Conservation (phyloP, 2,888 invertebrate species). For the Ferdinandea cuprea region DNA sequence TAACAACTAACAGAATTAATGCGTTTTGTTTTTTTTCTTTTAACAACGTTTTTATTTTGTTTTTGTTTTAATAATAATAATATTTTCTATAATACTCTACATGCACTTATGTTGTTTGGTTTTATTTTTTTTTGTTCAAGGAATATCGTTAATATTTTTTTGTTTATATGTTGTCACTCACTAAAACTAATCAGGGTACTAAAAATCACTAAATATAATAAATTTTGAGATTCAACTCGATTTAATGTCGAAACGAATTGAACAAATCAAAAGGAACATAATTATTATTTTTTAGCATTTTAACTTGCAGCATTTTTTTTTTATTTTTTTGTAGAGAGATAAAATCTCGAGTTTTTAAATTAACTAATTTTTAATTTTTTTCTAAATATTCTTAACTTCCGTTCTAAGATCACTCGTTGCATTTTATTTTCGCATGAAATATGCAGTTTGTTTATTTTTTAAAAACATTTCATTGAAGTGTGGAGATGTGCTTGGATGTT, state of each 20-base stretch:
- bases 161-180: slow-evolving; percentile 43
- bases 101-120: slow-evolving; percentile 29
- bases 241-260: not conserved
- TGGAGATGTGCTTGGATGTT: slow-evolving; percentile 46
- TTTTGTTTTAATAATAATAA: slow-evolving; percentile 42
- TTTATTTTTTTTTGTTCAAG: slow-evolving; percentile 25
- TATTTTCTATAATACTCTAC: slow-evolving; percentile 62
- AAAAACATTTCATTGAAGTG: not conserved
- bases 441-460: not conserved
- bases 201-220: slow-evolving; percentile 47
- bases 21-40: slow-evolving; percentile 40
- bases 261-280: not conserved
- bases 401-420: slow-evolving; percentile 67
- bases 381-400: slow-evolving; percentile 1
- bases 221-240: slow-evolving; percentile 14
- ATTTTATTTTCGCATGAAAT: slow-evolving; percentile 50
- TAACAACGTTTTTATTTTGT: slow-evolving; percentile 39
- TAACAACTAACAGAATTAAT: slow-evolving; percentile 72
- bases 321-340: slow-evolving; percentile 2
- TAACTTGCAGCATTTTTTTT: slow-evolving; percentile 31
- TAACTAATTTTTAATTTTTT: slow-evolving; percentile 29
- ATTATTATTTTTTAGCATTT: slow-evolving; percentile 9
- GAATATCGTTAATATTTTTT: slow-evolving; percentile 48
- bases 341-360: slow-evolving; percentile 36
- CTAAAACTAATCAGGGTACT: slow-evolving; percentile 59